These are phyloP conservation scores for Pollimyrus isidori DNA, from an alignment of 2,113 vertebrate species.

Conservation along the genomic window DNA sequence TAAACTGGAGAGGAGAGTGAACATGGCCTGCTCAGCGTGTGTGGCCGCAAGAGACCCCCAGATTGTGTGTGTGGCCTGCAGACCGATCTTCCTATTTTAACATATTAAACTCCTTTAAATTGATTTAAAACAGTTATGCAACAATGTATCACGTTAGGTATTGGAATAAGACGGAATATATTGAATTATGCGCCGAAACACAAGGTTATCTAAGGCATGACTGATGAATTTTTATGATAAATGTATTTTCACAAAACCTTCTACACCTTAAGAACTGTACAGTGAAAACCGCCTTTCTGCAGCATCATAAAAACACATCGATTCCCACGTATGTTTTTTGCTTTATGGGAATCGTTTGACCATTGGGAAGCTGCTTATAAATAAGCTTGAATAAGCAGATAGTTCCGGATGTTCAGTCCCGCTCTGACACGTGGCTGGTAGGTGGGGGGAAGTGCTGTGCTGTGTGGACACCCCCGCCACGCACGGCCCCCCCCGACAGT, in stretches of 20 bases:
- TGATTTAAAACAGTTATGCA: neutral
- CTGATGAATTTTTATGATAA: neutral
- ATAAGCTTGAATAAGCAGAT: neutral
- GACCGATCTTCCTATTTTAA: neutral
- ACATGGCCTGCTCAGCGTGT: neutral
- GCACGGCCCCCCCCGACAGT: neutral
- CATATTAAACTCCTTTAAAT: neutral
- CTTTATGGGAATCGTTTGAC: neutral
- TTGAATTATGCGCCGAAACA: neutral
- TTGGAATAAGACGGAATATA: neutral
- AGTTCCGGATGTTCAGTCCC: neutral
- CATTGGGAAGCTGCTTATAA: neutral
- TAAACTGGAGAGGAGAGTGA: neutral
- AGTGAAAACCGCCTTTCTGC: neutral
- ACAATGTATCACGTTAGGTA: neutral
- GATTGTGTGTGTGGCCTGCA: neutral
- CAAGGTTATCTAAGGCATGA: neutral
- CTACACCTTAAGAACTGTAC: neutral
- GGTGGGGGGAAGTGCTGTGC: neutral
- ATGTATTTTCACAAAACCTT: neutral
- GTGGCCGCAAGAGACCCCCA: neutral
- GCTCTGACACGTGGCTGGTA: neutral
- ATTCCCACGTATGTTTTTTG: neutral
- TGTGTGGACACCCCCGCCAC: neutral
- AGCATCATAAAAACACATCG: neutral